These are phyloP conservation scores for Coregonus ussuriensis DNA, from an alignment of 2,797 vertebrate species.

Conservation along the genomic window DNA sequence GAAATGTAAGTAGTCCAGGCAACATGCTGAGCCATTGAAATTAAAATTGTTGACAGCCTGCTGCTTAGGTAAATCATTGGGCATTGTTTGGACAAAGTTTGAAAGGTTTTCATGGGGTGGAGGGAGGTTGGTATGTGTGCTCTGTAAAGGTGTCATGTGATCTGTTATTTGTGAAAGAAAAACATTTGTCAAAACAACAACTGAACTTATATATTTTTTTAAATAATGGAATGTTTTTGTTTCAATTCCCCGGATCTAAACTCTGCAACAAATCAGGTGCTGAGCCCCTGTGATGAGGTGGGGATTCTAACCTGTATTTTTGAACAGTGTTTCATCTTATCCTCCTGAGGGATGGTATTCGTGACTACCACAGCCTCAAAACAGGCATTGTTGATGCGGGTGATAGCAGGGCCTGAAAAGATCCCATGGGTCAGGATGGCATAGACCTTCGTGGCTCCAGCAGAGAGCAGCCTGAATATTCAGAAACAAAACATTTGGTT, in stretches of 20 bases:
- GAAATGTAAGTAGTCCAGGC: not conserved
- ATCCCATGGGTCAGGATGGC: slow-evolving; percentile 87
- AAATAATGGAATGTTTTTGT: no score
- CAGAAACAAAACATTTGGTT: not conserved
- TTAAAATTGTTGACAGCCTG: not conserved
- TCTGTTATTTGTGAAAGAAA: not conserved
- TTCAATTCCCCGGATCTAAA: no score
- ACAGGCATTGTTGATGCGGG: slow-evolving; percentile 83
- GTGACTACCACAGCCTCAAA: slow-evolving; percentile 89
- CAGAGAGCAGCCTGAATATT: slow-evolving; percentile 79
- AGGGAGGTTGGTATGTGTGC: not conserved
- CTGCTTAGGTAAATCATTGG: not conserved
- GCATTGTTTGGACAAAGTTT: not conserved
- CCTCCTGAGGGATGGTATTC: slow-evolving; percentile 87
- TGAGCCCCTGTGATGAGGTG: no score
- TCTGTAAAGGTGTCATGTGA: not conserved
- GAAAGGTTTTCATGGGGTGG: not conserved
- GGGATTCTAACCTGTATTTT: slow-evolving; percentile 81
- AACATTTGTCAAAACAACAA: not conserved
- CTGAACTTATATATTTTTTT: not conserved
- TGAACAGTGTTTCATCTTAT: slow-evolving; percentile 86
- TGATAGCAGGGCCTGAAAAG: slow-evolving; percentile 87
- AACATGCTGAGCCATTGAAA: not conserved
- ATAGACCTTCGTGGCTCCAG: slow-evolving; percentile 86
- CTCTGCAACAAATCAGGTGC: no score